Percentiles rank a stretch among this genome's conserved stretches.
Conservation (phyloP, 2,113 vertebrate genomes). For the Petaurus breviceps region DNA sequence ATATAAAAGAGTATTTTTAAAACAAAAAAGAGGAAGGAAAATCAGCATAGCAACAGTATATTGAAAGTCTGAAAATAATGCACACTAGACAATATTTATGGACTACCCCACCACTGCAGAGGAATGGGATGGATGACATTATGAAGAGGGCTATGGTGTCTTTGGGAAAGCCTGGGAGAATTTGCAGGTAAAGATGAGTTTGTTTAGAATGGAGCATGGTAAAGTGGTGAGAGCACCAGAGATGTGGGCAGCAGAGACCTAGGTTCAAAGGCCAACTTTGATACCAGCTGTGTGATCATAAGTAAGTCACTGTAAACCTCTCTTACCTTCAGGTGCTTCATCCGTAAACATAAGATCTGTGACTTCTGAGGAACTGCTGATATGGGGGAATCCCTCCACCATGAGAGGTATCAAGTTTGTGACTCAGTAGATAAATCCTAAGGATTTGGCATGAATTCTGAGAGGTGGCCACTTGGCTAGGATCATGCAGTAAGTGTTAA, state of each 20-base stretch:
- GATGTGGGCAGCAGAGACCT: background rate
- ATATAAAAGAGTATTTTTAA: background rate
- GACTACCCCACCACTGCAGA: background rate
- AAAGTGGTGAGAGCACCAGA: background rate
- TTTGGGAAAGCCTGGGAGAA: background rate
- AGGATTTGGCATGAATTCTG: background rate
- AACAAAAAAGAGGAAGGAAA: background rate
- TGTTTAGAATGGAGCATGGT: background rate
- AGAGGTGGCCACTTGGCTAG: background rate
- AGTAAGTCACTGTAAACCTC: background rate
- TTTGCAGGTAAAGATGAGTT: background rate
- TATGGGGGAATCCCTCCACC: background rate
- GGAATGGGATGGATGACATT: background rate
- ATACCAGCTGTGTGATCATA: background rate
- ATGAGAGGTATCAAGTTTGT: background rate
- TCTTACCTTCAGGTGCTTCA: background rate
- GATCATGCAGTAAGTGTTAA: background rate
- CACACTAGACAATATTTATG: background rate
- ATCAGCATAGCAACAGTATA: background rate
- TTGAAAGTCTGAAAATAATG: background rate
- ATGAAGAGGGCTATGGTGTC: background rate
- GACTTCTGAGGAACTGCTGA: background rate
- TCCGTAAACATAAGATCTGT: background rate
- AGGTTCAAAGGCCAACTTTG: background rate
- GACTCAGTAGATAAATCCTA: background rate